phyloP scores from a whole-genome alignment of 2,888 invertebrate species.

The Phengaris arion region DNA sequence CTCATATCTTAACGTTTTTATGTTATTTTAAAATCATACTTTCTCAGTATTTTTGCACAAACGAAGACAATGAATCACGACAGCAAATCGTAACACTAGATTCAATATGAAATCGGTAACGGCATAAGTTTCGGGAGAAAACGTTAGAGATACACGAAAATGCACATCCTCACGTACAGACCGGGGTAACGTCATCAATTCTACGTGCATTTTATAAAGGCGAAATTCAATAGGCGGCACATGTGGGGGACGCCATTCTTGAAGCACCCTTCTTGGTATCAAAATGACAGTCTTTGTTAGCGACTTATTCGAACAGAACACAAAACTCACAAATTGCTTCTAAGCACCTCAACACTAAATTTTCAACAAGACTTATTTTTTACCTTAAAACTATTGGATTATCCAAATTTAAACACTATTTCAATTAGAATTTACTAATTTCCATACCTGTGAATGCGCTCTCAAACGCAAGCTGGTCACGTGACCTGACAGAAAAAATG shows the following conservation, averaged over 20 bases:
- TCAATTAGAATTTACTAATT: slow-evolving; percentile 71
- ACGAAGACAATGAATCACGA: slow-evolving; percentile 72
- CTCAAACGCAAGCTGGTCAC: slow-evolving; percentile 84
- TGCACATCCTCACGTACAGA: slow-evolving; percentile 54
- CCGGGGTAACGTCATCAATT: slow-evolving; percentile 67
- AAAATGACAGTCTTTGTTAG: slow-evolving; percentile 81
- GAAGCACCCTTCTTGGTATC: slow-evolving; percentile 82
- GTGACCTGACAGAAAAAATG: slow-evolving; percentile 67
- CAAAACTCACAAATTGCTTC: slow-evolving; percentile 56
- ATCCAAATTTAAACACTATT: slow-evolving; percentile 64
- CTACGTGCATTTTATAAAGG: slow-evolving; percentile 56
- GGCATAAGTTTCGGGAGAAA: slow-evolving; percentile 50
- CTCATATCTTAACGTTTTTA: slow-evolving; percentile 19
- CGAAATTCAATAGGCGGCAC: slow-evolving; percentile 77
- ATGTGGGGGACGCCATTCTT: slow-evolving; percentile 89
- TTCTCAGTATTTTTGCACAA: slow-evolving; percentile 57
- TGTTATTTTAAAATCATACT: slow-evolving; percentile 43
- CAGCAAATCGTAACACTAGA: slow-evolving; percentile 54
- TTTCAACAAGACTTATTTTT: slow-evolving; percentile 49
- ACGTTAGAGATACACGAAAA: slow-evolving; percentile 47
- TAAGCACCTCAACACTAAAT: slow-evolving; percentile 61
- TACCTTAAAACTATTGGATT: slow-evolving; percentile 66
- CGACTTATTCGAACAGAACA: slow-evolving; percentile 66
- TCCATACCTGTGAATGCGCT: slow-evolving; percentile 85
- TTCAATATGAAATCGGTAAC: slow-evolving; percentile 45